phyloP scores from a whole-genome alignment of 2,113 vertebrate genomes.

The Pristiophorus japonicus region DNA sequence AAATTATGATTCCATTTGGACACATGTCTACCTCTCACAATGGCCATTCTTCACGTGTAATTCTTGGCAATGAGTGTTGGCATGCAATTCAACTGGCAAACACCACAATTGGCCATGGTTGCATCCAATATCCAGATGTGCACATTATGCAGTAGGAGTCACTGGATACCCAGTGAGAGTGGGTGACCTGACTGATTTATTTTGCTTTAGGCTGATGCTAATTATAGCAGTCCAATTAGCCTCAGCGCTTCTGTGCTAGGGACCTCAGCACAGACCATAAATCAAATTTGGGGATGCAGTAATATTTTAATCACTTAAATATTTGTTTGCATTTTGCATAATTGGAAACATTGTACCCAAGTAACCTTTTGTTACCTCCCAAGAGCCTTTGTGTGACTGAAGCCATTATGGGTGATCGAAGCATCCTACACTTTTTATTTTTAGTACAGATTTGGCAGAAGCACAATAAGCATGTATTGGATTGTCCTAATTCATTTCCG shows the following conservation, averaged over 20 bases:
- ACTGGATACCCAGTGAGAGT: background rate
- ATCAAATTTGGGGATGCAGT: background rate
- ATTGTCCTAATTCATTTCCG: background rate
- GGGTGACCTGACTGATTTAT: background rate
- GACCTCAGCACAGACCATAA: background rate
- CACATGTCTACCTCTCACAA: too few species aligned
- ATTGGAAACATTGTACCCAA: background rate
- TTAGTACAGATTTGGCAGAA: background rate
- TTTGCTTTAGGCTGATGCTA: background rate
- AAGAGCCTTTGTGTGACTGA: background rate
- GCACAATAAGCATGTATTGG: background rate
- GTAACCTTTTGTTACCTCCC: background rate
- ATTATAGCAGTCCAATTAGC: background rate
- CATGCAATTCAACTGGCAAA: too few species aligned
- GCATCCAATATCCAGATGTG: background rate
- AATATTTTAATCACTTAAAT: background rate
- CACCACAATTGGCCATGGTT: background rate
- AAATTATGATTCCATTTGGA: background rate
- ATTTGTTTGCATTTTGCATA: background rate
- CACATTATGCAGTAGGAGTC: background rate
- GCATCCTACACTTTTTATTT: background rate
- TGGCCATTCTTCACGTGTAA: too few species aligned
- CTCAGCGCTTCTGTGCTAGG: background rate
- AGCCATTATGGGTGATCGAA: background rate
- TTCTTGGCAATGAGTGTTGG: too few species aligned